Conservation (phyloP, 2,797 vertebrate genomes). For the Alectoris magna region DNA sequence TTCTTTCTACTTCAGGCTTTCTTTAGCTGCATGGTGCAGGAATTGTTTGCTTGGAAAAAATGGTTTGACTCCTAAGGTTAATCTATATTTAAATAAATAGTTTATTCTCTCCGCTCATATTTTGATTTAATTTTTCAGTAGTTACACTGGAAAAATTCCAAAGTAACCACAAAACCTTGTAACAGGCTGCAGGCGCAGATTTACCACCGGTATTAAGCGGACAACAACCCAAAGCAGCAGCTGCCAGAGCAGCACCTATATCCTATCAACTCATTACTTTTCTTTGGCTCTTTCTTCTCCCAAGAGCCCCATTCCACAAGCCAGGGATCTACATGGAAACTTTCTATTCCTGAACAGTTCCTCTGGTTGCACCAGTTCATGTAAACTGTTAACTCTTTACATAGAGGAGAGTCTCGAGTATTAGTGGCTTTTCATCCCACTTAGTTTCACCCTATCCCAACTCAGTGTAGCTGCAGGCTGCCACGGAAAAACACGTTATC, state of each 20-base stretch:
- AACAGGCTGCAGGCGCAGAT: neutral
- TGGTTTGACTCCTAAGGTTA: slow-evolving; percentile 3
- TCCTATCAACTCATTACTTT: neutral
- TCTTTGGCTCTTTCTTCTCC: neutral
- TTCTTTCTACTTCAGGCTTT: slow-evolving; percentile 10
- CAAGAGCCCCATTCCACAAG: neutral
- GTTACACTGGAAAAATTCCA: slow-evolving; percentile 46
- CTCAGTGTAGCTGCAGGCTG: neutral
- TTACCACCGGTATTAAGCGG: neutral
- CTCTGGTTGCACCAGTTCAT: neutral
- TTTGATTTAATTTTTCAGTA: slow-evolving; percentile 48
- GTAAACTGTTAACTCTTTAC: neutral
- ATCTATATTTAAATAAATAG: slow-evolving; percentile 46
- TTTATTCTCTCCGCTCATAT: slow-evolving; percentile 23
- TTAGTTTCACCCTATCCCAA: neutral
- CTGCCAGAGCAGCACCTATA: neutral
- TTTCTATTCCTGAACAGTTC: neutral
- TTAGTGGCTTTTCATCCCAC: neutral
- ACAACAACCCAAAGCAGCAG: neutral
- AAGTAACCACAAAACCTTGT: neutral
- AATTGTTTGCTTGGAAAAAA: slow-evolving; percentile 19
- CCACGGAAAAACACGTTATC: neutral
- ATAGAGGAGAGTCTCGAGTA: neutral
- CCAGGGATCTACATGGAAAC: neutral
- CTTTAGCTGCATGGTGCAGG: neutral